These are phyloP conservation scores for Ectemnius cavifrons DNA, from an alignment of 2,888 invertebrate species.

Conservation along the genomic window DNA sequence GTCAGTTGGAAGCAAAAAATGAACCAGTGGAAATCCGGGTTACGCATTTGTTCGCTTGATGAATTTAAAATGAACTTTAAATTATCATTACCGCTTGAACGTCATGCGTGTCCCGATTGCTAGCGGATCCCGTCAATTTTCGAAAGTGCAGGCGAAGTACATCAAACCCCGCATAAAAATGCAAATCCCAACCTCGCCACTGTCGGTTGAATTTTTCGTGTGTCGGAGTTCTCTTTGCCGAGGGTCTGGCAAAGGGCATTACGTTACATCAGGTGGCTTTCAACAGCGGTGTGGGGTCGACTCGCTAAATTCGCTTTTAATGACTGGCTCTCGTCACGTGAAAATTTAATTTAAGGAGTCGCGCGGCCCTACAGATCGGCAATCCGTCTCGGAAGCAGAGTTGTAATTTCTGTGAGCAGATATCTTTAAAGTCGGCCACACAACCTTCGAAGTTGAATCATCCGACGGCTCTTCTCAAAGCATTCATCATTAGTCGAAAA, in stretches of 20 bases:
- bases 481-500: no score
- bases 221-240: background rate
- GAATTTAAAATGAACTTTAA: constrained; percentile 68
- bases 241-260: constrained; percentile 47
- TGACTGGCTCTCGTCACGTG: constrained; percentile 63
- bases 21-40: no score
- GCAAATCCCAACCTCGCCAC: constrained; percentile 56
- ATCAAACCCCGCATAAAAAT: constrained; percentile 55
- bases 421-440: constrained; percentile 4
- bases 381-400: constrained; percentile 50
- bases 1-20: no score
- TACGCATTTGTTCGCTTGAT: constrained; percentile 52
- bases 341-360: constrained; percentile 60
- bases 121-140: constrained; percentile 28
- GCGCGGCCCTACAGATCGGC: constrained; percentile 41
- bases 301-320: constrained; percentile 70
- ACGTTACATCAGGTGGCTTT: constrained; percentile 42
- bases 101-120: no score
- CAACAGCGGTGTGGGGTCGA: constrained; percentile 50
- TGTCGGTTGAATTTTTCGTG: constrained; percentile 36
- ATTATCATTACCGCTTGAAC: no score
- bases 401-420: constrained; percentile 37
- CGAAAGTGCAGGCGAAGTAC: no score
- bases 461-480: no score
- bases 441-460: no score